A percentile compares a stretch with the other conserved stretches of the same genome.
These are phyloP conservation scores for Scelioninae gen. 2 DNA, from an alignment of 2,888 invertebrate genomes.

Conservation along the genomic window DNA sequence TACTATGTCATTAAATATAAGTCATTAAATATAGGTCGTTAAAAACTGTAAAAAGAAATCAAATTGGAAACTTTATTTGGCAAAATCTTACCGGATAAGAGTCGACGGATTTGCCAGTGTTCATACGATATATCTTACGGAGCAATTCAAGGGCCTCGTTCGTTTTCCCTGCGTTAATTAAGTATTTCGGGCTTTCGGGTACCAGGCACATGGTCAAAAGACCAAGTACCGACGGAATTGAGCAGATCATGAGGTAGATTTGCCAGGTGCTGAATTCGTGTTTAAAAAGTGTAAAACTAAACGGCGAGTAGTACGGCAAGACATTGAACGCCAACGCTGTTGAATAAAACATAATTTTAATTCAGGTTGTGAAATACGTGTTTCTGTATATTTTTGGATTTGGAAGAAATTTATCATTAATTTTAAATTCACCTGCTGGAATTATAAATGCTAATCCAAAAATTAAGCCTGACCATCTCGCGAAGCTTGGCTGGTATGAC, in stretches of 20 bases:
- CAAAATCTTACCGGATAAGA: constrained; percentile 80
- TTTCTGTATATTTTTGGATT: constrained; percentile 4
- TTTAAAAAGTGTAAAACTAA: constrained; percentile 66
- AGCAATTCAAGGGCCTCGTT: constrained; percentile 82
- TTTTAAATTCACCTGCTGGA: constrained; percentile 76
- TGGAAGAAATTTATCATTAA: constrained; percentile 5
- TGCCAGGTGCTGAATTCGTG: constrained; percentile 75
- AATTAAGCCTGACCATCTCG: constrained; percentile 82
- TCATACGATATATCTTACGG: constrained; percentile 81
- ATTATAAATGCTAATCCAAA: constrained; percentile 80
- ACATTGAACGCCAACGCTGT: constrained; percentile 75
- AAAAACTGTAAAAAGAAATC: no score
- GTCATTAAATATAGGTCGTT: no score
- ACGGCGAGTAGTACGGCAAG: constrained; percentile 70
- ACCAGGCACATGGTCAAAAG: constrained; percentile 79
- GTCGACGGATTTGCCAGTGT: constrained; percentile 80
- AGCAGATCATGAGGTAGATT: constrained; percentile 74
- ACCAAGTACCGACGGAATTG: constrained; percentile 82
- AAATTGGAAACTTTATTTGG: neutral
- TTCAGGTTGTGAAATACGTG: no score
- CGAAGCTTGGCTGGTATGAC: constrained; percentile 80
- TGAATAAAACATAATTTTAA: constrained; percentile 59
- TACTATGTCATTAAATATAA: no score
- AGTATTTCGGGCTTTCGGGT: constrained; percentile 88
- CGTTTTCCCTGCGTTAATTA: constrained; percentile 82